phyloP scores from a whole-genome alignment of 2,113 vertebrate species.

The Prionailurus viverrinus region DNA sequence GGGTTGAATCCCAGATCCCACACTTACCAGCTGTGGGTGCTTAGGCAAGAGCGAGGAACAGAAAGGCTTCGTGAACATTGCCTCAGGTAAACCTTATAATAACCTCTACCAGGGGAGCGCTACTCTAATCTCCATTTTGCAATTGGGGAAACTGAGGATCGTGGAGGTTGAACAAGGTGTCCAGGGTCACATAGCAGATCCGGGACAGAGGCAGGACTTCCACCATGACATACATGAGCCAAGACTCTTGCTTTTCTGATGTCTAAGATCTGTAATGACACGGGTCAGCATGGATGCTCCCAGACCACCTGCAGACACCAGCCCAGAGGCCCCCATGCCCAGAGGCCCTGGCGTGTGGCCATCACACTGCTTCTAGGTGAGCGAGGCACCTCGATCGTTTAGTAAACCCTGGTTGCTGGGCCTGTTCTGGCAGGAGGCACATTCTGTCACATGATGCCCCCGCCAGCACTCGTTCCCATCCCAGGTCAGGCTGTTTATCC shows the following conservation, averaged over 20 bases:
- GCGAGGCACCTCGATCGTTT: not conserved
- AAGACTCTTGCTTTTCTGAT: not conserved
- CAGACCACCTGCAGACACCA: not conserved
- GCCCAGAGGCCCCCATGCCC: not conserved
- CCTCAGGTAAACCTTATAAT: not conserved
- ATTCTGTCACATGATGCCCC: conserved; percentile 80
- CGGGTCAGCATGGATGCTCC: accelerated
- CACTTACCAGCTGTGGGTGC: not conserved
- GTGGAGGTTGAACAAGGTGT: not conserved
- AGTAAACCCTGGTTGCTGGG: not conserved
- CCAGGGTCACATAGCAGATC: not conserved
- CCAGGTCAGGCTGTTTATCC: conserved; percentile 85
- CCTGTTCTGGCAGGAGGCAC: conserved; percentile 51
- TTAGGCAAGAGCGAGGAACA: not conserved
- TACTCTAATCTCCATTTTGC: not conserved
- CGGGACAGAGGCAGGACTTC: not conserved
- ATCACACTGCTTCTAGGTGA: not conserved
- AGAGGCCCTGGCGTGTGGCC: not conserved
- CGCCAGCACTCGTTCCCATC: conserved; percentile 74
- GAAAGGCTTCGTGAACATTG: not conserved
- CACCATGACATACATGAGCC: accelerated
- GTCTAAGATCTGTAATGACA: not conserved
- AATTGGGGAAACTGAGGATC: not conserved
- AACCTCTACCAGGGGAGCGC: accelerated
- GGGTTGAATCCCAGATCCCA: not conserved